Base-by-base conservation (phyloP, 1,140 invertebrate genomes). In the Aphaenogaster floridana region DNA sequence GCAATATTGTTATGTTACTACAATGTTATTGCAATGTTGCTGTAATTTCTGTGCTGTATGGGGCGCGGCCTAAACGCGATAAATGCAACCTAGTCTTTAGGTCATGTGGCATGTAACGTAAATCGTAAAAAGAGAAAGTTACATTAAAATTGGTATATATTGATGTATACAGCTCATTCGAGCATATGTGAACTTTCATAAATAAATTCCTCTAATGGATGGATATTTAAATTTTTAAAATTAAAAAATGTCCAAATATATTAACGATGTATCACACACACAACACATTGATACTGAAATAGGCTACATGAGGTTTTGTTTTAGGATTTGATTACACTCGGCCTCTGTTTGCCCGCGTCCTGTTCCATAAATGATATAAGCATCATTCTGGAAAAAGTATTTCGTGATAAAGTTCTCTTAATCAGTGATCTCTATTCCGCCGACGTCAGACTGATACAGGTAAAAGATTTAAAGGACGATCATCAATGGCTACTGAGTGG, bases 311-410 rank as follows among this genome's bases (percentile, higher is more conserved):
- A 69, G 0, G 2, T 74, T 50, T 11, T 50, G 4, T 50, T 45
- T 91, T 34, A 95, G 95, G 88, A 95, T 80, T 17, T 94, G 3
- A 86, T 95, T 28, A 91, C 89, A 0, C 77, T 95, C 0, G 95
- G 95, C 28, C 88, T 95, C 13, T 95, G 95, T 79, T 83, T 95
- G n/a, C 95, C 95, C 0, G 88, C 88, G 0, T 93, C 94, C 0
- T 95, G 95, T 66, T 88, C 91, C 0, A 86, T 66, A 0, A 57
- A 64, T 5, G 91, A 95, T 15, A 42, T 95, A 9, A 45, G 74
- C 1, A 7, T 83, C 0, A 86, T 95, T 50, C 42, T 95, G 2
- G 86, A 89, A 17, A 83, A 76, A 6, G 92, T 94, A 68, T 93
- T 95, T 34, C 52, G 42, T 0, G 84, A 95, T 0, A 88, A 91